Base-by-base conservation (phyloP, 2,888 invertebrate genomes). In the Hydriomena furcata region DNA sequence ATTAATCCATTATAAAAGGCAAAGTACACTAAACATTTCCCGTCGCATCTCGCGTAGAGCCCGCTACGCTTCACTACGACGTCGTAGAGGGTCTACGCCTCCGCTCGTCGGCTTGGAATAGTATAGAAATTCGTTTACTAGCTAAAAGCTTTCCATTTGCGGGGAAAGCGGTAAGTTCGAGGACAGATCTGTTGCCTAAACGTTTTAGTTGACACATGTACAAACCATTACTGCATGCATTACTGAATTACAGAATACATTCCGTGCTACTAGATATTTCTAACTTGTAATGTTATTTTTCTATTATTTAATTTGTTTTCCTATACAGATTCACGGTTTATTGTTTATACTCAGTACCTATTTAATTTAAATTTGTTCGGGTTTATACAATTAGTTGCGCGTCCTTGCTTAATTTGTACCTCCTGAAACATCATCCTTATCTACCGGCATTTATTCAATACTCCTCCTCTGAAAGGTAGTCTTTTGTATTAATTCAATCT, bases 91-190 rank as follows among this genome's bases (percentile, higher is more conserved):
- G 21, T 45, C 34, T 36, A 11, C 44, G 50, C 43, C 40, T 45
- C 28, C 20, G 7, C 21, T 36, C 30, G 27, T 40, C 40, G 28
- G 8, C 36, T n/a, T 28, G 40, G 21, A 34, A 50, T 47, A 44
- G 48, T 71, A 71, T 67, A 77, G 72, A 79, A 84, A 84, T 82
- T 83, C 78, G 76, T 79, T 81, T 81, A 81, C 70, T 71, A 72
- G 73, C 72, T 85, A 83, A 84, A 84, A 84, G 84, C 79, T 83
- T 84, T 83, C 79, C 77, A 84, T 84, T 84, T 81, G 69, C 69
- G 60, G 65, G 71, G 68, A 73, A 71, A 73, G 71, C 59, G 71
- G 63, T 57, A 64, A 60, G 52, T 63, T 61, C 52, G 55, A 60
- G 60, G 61, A 54, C 58, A 47, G 58, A 64, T 62, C 60, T 56